Evolutionary conservation across 1,140 invertebrate species (phyloP).

Genomic region (Apis cerana): DNA sequence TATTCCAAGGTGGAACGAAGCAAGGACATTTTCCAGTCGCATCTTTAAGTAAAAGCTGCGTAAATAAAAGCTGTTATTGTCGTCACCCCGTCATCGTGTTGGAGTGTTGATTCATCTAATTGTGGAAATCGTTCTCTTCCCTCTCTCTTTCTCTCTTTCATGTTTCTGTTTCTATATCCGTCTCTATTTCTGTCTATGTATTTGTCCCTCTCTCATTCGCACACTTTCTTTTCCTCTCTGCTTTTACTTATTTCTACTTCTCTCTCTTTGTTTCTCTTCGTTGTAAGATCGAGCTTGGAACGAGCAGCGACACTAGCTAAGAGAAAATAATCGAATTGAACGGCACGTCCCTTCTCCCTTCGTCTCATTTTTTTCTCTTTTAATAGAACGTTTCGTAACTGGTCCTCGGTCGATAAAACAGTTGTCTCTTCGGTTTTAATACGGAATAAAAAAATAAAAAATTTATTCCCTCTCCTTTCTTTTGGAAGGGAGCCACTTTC

Average conservation of each 20-base stretch:
- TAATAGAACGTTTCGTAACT: not conserved
- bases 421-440: constrained; percentile 11
- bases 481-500: not conserved
- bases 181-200: too few relatives aligned
- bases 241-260: too few relatives aligned
- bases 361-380: constrained; percentile 15
- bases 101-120: constrained; percentile 62
- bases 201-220: too few relatives aligned
- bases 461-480: not conserved
- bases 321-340: constrained; percentile 30
- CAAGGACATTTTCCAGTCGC: not conserved
- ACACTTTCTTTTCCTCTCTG: too few relatives aligned
- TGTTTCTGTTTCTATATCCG: too few relatives aligned
- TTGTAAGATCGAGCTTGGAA: not conserved
- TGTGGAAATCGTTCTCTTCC: constrained; percentile 41
- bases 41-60: constrained; percentile 38
- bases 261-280: too few relatives aligned
- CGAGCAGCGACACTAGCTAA: not conserved
- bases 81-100: constrained; percentile 24
- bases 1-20: constrained; percentile 12
- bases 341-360: not conserved
- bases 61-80: constrained; percentile 51
- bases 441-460: constrained; percentile 35
- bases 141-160: too few relatives aligned
- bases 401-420: constrained; percentile 3